A percentile compares a stretch with the other conserved stretches of the same genome.
Conservation (phyloP, 2,113 vertebrate genomes). For the Ranitomeya variabilis region DNA sequence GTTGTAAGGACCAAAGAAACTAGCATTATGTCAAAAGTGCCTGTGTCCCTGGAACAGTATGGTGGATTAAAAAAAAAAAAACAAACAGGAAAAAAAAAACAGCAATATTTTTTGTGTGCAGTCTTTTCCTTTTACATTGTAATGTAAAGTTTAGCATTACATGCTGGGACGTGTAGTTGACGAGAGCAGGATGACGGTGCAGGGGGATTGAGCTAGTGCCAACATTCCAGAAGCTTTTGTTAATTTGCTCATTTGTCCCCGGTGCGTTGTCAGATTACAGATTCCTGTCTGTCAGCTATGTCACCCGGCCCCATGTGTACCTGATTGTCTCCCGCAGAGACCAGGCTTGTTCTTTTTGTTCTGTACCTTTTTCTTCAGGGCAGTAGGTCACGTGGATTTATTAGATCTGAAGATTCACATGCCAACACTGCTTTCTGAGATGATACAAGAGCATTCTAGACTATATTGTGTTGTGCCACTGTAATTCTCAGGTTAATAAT, state of each 20-base stretch:
- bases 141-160: too few relatives aligned
- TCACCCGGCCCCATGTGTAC: background rate
- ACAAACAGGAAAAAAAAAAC: too few relatives aligned
- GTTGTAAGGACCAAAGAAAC: too few relatives aligned
- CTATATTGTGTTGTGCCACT: too few relatives aligned
- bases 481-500: too few relatives aligned
- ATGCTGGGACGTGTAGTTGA: background rate
- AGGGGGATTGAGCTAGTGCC: background rate
- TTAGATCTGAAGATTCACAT: background rate
- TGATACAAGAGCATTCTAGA: background rate
- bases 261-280: slow-evolving; percentile 11
- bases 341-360: background rate
- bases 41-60: too few relatives aligned
- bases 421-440: background rate
- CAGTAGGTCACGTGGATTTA: background rate
- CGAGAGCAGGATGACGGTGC: background rate
- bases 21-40: too few relatives aligned
- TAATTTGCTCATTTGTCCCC: background rate
- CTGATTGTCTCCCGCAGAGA: slow-evolving; percentile 3
- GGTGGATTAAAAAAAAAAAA: too few relatives aligned
- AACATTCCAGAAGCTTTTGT: slow-evolving; percentile 32
- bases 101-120: too few relatives aligned
- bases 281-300: slow-evolving; percentile 24
- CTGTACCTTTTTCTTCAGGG: background rate
- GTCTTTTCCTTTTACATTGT: too few relatives aligned